These are phyloP conservation scores for Xenotilapia leptura DNA, from an alignment of 2,113 vertebrate genomes.

Conservation along the genomic window DNA sequence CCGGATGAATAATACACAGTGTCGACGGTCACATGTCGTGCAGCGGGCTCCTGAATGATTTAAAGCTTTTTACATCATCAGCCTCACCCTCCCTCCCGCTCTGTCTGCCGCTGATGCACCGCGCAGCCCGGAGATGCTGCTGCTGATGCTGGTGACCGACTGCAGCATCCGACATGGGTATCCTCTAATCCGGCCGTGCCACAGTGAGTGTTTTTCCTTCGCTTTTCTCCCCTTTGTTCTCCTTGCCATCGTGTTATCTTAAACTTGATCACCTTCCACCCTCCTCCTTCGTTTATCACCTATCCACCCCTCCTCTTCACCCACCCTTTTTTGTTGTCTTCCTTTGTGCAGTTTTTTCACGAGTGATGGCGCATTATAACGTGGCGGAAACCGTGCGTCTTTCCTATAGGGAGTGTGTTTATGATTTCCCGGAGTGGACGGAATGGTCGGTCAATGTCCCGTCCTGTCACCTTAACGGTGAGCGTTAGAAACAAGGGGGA, in stretches of 20 bases:
- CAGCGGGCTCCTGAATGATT: slow-evolving; percentile 62
- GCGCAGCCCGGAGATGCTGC: slow-evolving; percentile 57
- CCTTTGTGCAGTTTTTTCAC: slow-evolving; percentile 23
- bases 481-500: not conserved
- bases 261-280: not conserved
- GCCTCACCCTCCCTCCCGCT: not conserved
- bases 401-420: not conserved
- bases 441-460: not conserved
- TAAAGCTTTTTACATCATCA: slow-evolving; percentile 62
- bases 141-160: slow-evolving; percentile 65
- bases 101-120: slow-evolving; percentile 38
- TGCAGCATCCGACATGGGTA: slow-evolving; percentile 62
- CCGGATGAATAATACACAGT: slow-evolving; percentile 30
- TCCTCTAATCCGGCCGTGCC: slow-evolving; percentile 52
- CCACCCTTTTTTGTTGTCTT: not conserved
- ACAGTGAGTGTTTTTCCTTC: slow-evolving; percentile 51
- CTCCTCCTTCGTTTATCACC: not conserved
- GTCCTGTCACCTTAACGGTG: slow-evolving; percentile 11
- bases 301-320: not conserved
- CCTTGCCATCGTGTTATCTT: not conserved
- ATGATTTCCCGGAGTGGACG: not conserved
- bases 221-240: not conserved
- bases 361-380: slow-evolving; percentile 31
- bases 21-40: slow-evolving; percentile 46
- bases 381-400: not conserved